Evolutionary conservation across 2,797 vertebrate genomes (phyloP), one percentile per base, ranked within the genome.

Genomic region (Peromyscus attwateri): DNA sequence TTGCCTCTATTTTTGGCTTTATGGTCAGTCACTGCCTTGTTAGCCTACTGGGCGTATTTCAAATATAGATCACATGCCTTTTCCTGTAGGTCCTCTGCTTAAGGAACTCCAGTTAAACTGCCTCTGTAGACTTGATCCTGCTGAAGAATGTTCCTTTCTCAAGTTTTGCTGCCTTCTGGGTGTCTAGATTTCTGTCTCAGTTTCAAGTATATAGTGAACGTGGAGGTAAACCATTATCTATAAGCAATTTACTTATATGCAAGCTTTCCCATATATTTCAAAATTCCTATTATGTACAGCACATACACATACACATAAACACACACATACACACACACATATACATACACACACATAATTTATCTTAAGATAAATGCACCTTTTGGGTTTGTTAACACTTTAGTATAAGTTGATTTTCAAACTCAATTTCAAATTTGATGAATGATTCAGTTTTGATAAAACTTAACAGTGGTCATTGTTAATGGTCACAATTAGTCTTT

Each of bases 391-490:
- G 40, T 81, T 95, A 57, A 81, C 70, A 93, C 40, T 92, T 71
- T 77, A 93, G 57, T 93, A 31, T 31, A 87, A 87, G 23, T 37
- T 66, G 19, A 60, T 82, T 92, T 94, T 92, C 31, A 81, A 92
- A 82, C 66, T 29, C 1, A 60, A 70, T 77, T 89, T 85, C 10
- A 21, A 43, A 6, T 64, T 70, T 66, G 17, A 88, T 92, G 23
- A 93, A 13, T 87, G 13, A 49, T 43, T 84, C n/a, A 27, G 5
- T 96, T 52, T 55, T 66, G 14, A 92, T 55, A 68, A 89, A 85
- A 91, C 40, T 40, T 40, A 81, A 3, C 19, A 92, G 1, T 66
- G 27, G 68, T 52, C 23, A 27, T 10, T n/a, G 29, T 80, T 84
- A 75, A 82, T 64, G 21, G 8, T 8, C 73, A 0, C 31, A 62